A percentile compares a stretch with the other conserved stretches of the same genome.
Evolutionary conservation across 2,113 vertebrate species (phyloP).

Genomic region (Bubo blakistoni): DNA sequence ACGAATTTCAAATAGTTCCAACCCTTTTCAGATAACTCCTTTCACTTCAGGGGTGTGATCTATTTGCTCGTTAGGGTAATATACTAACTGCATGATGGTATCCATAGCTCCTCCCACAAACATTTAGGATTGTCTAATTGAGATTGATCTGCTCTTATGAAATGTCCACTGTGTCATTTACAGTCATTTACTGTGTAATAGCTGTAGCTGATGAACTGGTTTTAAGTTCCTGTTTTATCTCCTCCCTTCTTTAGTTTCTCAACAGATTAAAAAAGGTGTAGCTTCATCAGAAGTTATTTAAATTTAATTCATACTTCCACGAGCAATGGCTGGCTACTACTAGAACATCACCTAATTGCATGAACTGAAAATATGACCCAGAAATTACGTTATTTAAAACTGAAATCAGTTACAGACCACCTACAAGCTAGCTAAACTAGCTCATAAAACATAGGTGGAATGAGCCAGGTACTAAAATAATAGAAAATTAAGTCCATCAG

Average conservation of each 20-base stretch:
- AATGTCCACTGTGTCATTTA: neutral
- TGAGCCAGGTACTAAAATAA: neutral
- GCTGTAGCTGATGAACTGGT: conserved; percentile 30
- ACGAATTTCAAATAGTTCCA: neutral
- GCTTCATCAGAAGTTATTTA: neutral
- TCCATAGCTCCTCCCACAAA: neutral
- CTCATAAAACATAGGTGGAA: neutral
- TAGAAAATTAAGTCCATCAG: neutral
- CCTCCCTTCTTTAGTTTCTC: conserved; percentile 6
- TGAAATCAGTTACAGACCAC: neutral
- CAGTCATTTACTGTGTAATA: neutral
- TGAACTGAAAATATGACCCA: neutral
- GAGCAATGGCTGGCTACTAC: neutral
- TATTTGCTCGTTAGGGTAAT: neutral
- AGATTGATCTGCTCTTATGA: conserved; percentile 34
- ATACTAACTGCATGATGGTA: neutral
- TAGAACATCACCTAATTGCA: neutral
- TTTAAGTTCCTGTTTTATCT: conserved; percentile 33
- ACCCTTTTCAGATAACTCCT: neutral
- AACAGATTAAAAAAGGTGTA: neutral
- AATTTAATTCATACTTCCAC: neutral
- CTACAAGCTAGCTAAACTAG: neutral
- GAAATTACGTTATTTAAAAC: neutral
- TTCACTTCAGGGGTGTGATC: neutral
- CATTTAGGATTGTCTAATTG: neutral